A percentile compares a stretch with the other conserved stretches of the same genome.
Evolutionary conservation across 2,113 vertebrate species (phyloP).

Genomic region (Bucco capensis): DNA sequence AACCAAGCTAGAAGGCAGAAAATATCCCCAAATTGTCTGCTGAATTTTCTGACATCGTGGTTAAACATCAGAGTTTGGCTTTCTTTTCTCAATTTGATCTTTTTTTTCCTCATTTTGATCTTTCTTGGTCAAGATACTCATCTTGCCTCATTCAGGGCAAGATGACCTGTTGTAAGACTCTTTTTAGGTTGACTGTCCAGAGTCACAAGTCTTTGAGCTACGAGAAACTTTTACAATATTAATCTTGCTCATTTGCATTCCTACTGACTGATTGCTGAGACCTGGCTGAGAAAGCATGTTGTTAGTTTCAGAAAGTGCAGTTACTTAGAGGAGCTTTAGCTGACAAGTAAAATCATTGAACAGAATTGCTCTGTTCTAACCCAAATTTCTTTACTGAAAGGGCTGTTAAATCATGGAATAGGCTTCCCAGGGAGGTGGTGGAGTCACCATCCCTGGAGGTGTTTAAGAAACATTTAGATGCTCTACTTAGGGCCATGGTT

Average conservation of each 20-base stretch:
- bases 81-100: background rate
- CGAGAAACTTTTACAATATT: background rate
- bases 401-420: too few relatives aligned
- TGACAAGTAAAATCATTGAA: too few relatives aligned
- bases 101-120: background rate
- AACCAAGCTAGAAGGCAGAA: background rate
- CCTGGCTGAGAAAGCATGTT: too few relatives aligned
- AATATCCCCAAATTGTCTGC: background rate
- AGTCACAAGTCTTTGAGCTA: background rate
- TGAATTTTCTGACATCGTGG: background rate
- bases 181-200: background rate
- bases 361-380: too few relatives aligned
- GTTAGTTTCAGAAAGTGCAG: too few relatives aligned
- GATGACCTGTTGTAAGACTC: background rate
- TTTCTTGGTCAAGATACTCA: background rate
- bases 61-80: background rate
- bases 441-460: too few relatives aligned
- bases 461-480: too few relatives aligned
- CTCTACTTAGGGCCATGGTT: too few relatives aligned
- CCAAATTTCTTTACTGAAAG: too few relatives aligned
- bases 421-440: too few relatives aligned
- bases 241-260: background rate
- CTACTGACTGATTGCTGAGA: background rate
- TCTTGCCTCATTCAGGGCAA: background rate
- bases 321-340: too few relatives aligned